Conservation (phyloP, 2,888 invertebrate species). For the Plebejus anna region DNA sequence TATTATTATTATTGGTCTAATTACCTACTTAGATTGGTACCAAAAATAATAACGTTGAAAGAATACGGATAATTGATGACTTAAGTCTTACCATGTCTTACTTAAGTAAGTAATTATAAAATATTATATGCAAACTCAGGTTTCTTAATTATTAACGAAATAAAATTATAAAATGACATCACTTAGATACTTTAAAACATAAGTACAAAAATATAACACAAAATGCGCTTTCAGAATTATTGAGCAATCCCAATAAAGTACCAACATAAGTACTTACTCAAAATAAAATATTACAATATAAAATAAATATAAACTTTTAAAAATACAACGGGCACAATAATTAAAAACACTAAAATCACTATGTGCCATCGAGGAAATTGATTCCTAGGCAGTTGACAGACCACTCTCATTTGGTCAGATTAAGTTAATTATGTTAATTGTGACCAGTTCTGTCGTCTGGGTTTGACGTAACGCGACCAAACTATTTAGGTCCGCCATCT, state of each 20-base stretch:
- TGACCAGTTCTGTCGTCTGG: no score
- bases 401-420: no score
- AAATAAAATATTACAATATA: conserved; percentile 5
- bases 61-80: neutral
- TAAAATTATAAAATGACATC: neutral
- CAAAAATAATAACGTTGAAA: neutral
- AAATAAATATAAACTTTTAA: conserved; percentile 20
- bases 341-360: conserved; percentile 30
- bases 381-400: no score
- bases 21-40: neutral
- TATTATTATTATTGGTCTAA: neutral
- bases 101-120: neutral
- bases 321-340: conserved; percentile 31
- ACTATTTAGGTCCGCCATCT: no score
- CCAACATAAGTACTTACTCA: neutral
- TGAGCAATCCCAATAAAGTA: neutral
- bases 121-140: neutral
- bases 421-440: no score
- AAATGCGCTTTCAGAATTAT: neutral
- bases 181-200: neutral
- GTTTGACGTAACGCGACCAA: no score
- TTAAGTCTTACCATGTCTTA: neutral
- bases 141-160: neutral
- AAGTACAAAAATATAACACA: conserved; percentile 19
- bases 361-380: neutral